These are phyloP conservation scores for Therioaphis trifolii DNA, from an alignment of 2,888 invertebrate genomes.

Conservation along the genomic window DNA sequence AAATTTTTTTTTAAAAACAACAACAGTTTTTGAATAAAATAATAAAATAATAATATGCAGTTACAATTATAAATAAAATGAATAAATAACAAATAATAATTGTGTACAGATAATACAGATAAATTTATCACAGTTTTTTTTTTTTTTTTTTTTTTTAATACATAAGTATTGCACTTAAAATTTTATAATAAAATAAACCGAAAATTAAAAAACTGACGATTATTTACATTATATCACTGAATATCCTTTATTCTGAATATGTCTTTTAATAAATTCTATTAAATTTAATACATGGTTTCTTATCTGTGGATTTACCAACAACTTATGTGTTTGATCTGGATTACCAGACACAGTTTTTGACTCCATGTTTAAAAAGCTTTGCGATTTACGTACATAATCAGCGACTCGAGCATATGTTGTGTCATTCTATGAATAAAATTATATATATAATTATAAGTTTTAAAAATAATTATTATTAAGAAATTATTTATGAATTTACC, in stretches of 20 bases:
- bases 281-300: constrained; percentile 72
- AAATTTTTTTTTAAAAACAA: background rate
- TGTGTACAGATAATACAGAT: constrained; percentile 36
- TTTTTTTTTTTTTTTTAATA: constrained; percentile 2
- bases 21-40: constrained; percentile 9
- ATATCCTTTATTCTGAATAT: constrained; percentile 72
- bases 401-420: constrained; percentile 65
- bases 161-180: background rate
- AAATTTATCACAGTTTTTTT: constrained; percentile 51
- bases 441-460: background rate
- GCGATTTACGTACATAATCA: constrained; percentile 66
- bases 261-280: constrained; percentile 72
- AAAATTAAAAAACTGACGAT: background rate
- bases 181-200: too few species aligned
- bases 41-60: background rate
- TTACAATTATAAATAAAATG: background rate
- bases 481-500: constrained; percentile 34
- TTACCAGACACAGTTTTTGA: constrained; percentile 28
- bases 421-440: constrained; percentile 64
- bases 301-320: constrained; percentile 68
- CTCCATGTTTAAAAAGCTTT: constrained; percentile 63
- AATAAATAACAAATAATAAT: background rate
- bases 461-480: background rate
- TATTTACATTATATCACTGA: constrained; percentile 69
- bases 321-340: constrained; percentile 60